Percentiles rank a stretch among this genome's conserved stretches.
phyloP scores from a whole-genome alignment of 2,113 vertebrate species.

The Pan paniscus region DNA sequence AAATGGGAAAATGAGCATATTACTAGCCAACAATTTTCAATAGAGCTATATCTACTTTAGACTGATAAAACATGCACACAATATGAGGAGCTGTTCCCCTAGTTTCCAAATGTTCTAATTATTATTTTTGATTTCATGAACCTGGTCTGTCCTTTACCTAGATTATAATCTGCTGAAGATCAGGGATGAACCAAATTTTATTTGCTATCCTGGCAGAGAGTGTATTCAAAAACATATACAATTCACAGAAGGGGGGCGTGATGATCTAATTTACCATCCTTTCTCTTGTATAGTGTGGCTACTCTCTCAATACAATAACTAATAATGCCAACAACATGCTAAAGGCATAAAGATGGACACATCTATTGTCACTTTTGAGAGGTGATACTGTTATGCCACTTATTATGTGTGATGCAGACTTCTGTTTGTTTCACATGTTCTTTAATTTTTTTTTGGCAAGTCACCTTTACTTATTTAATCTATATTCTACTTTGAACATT shows the following conservation, averaged over 20 bases:
- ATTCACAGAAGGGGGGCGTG: not conserved
- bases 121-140: not conserved
- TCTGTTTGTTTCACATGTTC: not conserved
- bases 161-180: not conserved
- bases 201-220: not conserved
- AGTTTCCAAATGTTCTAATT: not conserved
- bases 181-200: not conserved
- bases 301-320: slow-evolving; percentile 52
- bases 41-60: not conserved
- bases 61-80: not conserved
- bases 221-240: not conserved
- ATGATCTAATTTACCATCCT: slow-evolving; percentile 10
- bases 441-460: not conserved
- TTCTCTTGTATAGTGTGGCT: slow-evolving; percentile 2
- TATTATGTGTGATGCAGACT: not conserved
- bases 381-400: not conserved
- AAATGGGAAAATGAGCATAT: not conserved
- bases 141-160: not conserved
- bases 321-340: slow-evolving; percentile 53
- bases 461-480: not conserved
- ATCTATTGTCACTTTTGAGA: slow-evolving; percentile 31
- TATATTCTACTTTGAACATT: slow-evolving; percentile 17
- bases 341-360: slow-evolving; percentile 41
- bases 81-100: not conserved
- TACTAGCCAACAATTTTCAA: slow-evolving; percentile 24